These are phyloP conservation scores for Ophioninae sp. DNA, from an alignment of 2,888 invertebrate genomes.

Conservation along the genomic window DNA sequence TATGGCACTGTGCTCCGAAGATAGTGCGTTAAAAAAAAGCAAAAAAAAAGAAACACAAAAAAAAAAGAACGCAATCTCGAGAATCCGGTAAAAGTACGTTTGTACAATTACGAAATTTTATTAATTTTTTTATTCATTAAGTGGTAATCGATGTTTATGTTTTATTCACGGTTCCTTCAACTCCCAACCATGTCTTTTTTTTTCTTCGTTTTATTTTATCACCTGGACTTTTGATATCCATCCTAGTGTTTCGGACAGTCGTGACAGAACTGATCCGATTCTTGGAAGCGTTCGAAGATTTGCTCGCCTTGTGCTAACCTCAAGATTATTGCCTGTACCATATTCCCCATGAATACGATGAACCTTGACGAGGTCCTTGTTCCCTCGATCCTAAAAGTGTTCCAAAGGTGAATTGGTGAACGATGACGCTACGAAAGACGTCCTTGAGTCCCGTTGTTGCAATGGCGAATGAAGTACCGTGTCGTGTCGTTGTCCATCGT, in stretches of 20 bases:
- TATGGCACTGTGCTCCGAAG: conserved; percentile 73
- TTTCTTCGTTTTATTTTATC: conserved; percentile 1
- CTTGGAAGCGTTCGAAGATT: conserved; percentile 24
- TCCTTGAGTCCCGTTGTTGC: conserved; percentile 67
- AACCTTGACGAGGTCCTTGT: conserved; percentile 9
- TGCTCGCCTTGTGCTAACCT: conserved; percentile 56
- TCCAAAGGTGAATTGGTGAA: conserved; percentile 23
- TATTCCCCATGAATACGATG: not conserved
- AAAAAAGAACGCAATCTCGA: conserved; percentile 9
- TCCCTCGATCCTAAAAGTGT: conserved; percentile 13
- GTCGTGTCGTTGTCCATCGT: conserved; percentile 71
- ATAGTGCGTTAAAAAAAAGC: conserved; percentile 61
- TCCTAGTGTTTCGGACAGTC: conserved; percentile 33
- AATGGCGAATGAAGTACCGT: conserved; percentile 77
- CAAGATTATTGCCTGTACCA: not conserved
- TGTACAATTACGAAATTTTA: conserved; percentile 22
- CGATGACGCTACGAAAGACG: conserved; percentile 50
- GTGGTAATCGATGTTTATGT: conserved; percentile 53
- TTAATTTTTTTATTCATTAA: conserved; percentile 33
- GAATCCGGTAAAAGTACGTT: conserved; percentile 58
- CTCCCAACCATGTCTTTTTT: conserved; percentile 40
- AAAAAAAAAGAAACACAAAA: no score
- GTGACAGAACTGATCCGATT: conserved; percentile 50
- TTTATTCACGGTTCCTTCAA: conserved; percentile 32
- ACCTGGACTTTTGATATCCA: not conserved